A percentile compares a stretch with the other conserved stretches of the same genome.
Evolutionary conservation across 2,888 invertebrate genomes (phyloP).

Genomic region (Uloborus plumipes): DNA sequence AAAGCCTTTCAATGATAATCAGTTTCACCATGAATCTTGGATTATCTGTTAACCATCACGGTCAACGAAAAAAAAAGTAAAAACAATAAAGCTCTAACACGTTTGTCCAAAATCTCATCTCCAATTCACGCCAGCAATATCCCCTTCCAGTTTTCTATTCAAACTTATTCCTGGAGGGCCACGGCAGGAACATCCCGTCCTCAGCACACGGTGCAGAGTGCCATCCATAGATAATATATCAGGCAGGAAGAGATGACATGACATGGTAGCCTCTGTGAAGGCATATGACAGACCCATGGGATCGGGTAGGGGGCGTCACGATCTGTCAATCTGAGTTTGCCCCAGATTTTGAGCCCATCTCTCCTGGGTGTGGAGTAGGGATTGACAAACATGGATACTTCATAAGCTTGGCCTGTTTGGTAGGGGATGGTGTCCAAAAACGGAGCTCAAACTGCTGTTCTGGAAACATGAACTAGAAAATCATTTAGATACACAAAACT

Average conservation of each 20-base stretch:
- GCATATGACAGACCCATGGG: conserved; percentile 51
- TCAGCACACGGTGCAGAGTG: no score
- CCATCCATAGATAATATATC: conserved; percentile 24
- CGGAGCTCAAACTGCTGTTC: no score
- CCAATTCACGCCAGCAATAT: background rate
- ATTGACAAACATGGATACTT: conserved; percentile 47
- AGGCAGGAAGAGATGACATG: conserved; percentile 25
- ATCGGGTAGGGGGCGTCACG: conserved; percentile 23
- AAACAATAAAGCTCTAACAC: no score
- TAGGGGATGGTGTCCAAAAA: background rate
- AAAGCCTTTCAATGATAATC: no score
- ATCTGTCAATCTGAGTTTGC: conserved; percentile 36
- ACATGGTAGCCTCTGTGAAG: conserved; percentile 31
- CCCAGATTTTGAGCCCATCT: conserved; percentile 43
- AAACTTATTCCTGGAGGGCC: conserved; percentile 30
- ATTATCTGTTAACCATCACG: no score
- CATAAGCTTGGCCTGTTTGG: conserved; percentile 22
- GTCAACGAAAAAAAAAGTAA: no score
- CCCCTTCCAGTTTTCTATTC: conserved; percentile 18
- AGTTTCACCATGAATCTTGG: no score
- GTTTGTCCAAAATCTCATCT: no score
- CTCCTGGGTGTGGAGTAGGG: conserved; percentile 18
- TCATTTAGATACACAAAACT: no score
- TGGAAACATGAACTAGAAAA: no score
- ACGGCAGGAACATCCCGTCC: background rate